A percentile compares a stretch with the other conserved stretches of the same genome.
These are phyloP conservation scores for Myoxocephalus aenaeus DNA, from an alignment of 2,797 vertebrate genomes.

Conservation along the genomic window DNA sequence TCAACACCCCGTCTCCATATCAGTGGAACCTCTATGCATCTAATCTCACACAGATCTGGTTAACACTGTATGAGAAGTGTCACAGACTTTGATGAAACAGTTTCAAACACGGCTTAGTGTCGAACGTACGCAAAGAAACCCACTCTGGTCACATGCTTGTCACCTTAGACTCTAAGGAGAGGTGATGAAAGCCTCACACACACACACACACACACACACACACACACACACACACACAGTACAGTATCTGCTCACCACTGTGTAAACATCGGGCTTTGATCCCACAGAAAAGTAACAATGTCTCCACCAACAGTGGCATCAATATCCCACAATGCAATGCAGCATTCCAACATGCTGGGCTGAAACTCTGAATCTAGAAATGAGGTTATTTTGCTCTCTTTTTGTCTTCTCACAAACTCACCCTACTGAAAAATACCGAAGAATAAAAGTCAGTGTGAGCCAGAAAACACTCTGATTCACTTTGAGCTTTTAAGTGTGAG, in stretches of 20 bases:
- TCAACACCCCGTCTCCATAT: background rate
- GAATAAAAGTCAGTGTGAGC: background rate
- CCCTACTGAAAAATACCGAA: background rate
- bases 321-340: background rate
- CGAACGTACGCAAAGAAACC: too few relatives aligned
- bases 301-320: background rate
- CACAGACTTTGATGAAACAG: too few relatives aligned
- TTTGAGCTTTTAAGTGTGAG: conserved; percentile 43
- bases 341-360: background rate
- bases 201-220: conserved; percentile 1
- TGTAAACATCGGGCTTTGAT: background rate
- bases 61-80: too few relatives aligned
- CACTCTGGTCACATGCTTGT: background rate
- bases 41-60: too few relatives aligned
- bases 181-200: background rate
- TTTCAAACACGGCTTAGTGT: too few relatives aligned
- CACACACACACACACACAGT: background rate
- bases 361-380: background rate
- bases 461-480: background rate
- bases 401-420: background rate
- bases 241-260: background rate
- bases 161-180: background rate
- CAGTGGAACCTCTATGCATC: background rate
- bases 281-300: background rate
- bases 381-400: background rate